phyloP scores from a whole-genome alignment of 2,888 invertebrate species.

The Mellilla xanthometata region DNA sequence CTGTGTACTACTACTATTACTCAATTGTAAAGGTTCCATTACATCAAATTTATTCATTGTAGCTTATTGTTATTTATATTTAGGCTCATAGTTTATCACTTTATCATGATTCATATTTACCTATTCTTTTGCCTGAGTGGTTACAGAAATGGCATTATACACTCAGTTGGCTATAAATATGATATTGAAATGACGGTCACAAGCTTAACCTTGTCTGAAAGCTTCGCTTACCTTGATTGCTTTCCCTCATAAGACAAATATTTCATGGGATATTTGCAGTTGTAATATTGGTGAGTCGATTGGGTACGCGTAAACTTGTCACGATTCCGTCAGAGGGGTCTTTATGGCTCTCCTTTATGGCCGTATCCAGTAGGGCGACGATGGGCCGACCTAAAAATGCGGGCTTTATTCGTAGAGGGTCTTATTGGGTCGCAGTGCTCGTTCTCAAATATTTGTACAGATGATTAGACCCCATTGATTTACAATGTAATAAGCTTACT shows the following conservation, averaged over 20 bases:
- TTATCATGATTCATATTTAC: too few species aligned
- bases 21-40: neutral
- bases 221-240: constrained; percentile 24
- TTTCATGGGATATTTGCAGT: constrained; percentile 22
- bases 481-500: neutral
- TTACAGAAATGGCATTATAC: constrained; percentile 1
- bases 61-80: too few species aligned
- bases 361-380: constrained; percentile 9
- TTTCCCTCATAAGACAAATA: constrained; percentile 15
- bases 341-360: constrained; percentile 14
- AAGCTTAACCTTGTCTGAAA: constrained; percentile 26
- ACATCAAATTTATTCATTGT: too few species aligned
- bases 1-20: neutral
- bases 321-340: constrained; percentile 32
- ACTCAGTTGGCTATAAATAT: constrained; percentile 5
- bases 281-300: constrained; percentile 30
- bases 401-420: constrained; percentile 5
- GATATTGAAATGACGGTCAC: constrained; percentile 6
- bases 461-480: neutral
- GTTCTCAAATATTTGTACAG: neutral
- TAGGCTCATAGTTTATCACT: too few species aligned
- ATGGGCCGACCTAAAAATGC: constrained; percentile 11
- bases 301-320: constrained; percentile 39
- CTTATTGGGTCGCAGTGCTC: constrained; percentile 1
- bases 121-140: too few species aligned